A percentile compares a stretch with the other conserved stretches of the same genome.
These are phyloP conservation scores for Chascanopsetta lugubris DNA, from an alignment of 2,113 vertebrate species.

Conservation along the genomic window DNA sequence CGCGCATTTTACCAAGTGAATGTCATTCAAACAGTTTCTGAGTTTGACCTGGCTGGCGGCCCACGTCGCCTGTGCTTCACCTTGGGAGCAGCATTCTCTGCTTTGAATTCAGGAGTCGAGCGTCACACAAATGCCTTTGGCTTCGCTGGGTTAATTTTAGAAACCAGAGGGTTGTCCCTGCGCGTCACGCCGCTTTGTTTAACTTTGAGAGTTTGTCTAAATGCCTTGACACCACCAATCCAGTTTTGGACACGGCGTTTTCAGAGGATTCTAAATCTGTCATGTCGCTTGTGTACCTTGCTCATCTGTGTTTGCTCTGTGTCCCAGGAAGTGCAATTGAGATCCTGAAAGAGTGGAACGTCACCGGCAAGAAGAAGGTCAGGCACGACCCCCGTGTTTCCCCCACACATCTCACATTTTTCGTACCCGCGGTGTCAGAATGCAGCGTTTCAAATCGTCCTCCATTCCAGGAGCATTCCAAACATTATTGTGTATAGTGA, in stretches of 20 bases:
- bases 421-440: no score
- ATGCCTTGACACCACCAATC: conserved; percentile 4
- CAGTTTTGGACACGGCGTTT: background rate
- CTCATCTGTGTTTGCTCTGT: conserved; percentile 34
- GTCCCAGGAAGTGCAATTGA: conserved; percentile 88
- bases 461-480: no score
- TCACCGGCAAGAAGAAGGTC: conserved; percentile 97
- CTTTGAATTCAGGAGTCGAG: conserved; percentile 17
- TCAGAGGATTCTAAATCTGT: background rate
- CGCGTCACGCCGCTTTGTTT: conserved; percentile 55
- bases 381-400: conserved; percentile 13
- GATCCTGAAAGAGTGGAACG: conserved; percentile 95
- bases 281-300: background rate
- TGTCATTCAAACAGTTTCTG: background rate
- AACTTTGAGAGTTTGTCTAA: background rate
- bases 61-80: background rate
- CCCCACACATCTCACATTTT: background rate
- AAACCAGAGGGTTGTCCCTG: background rate
- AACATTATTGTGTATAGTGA: no score
- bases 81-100: background rate
- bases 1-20: no score
- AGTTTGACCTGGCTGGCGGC: background rate
- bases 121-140: conserved; percentile 30
- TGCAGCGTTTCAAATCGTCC: no score
- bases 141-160: conserved; percentile 51